These are phyloP conservation scores for Pollenia labialis DNA, from an alignment of 2,888 invertebrate genomes.

Conservation along the genomic window DNA sequence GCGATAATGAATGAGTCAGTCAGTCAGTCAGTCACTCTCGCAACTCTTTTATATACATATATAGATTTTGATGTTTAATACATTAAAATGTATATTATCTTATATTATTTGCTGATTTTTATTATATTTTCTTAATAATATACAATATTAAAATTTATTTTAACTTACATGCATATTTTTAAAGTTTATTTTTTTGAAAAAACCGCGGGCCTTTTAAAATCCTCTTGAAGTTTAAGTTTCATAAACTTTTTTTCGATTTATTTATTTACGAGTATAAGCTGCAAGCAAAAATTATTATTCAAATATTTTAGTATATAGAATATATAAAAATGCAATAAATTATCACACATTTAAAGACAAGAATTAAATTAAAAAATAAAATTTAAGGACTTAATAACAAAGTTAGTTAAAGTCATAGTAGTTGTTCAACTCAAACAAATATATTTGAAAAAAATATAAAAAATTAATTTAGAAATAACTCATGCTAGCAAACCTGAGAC, in stretches of 20 bases:
- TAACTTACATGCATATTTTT: constrained; percentile 44
- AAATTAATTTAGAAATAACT: constrained; percentile 23
- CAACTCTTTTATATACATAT: too few species aligned
- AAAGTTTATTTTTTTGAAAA: background rate
- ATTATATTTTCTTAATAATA: background rate
- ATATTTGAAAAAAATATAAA: background rate
- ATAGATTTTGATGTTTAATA: too few species aligned
- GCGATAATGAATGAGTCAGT: too few species aligned
- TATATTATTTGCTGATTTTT: background rate
- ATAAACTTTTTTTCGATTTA: background rate
- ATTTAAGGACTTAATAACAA: background rate
- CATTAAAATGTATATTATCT: too few species aligned
- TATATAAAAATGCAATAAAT: constrained; percentile 15
- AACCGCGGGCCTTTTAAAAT: background rate
- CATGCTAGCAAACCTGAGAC: constrained; percentile 9
- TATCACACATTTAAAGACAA: constrained; percentile 2
- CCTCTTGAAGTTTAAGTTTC: background rate
- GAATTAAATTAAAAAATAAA: background rate
- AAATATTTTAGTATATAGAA: constrained; percentile 30
- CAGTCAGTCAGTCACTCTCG: too few species aligned
- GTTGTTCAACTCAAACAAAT: constrained; percentile 48
- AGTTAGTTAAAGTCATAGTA: constrained; percentile 46
- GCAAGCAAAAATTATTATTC: constrained; percentile 61
- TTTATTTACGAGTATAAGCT: constrained; percentile 28
- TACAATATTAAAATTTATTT: background rate